Evolutionary conservation across 2,888 invertebrate species (phyloP), one percentile per base, ranked within the genome.

Genomic region (Luperina nickerlii): DNA sequence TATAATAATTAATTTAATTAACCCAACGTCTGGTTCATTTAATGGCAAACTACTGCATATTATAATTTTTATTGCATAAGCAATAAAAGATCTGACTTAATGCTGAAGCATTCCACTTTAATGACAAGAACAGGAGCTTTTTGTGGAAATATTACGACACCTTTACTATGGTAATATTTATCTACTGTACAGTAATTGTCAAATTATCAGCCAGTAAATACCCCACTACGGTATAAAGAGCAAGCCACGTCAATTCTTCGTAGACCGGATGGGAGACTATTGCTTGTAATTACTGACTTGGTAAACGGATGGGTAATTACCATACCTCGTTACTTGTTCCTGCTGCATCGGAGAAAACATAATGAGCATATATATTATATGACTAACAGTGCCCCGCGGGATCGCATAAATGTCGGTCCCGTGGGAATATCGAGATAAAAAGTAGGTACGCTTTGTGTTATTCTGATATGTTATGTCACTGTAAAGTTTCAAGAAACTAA

Each of bases 11-110:
- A 48, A 69, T 70, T 75, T 76, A 69, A 78, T 54, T 71, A 71
- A 6, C 60, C 20, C 38, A 27, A 72, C 54, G 68, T 54, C 51
- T 60, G 63, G 73, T 74, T 76, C 42, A 67, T 73, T 62, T 54
- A 73, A 78, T 74, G n/a, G 60, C 66, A 63, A 68, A 63, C n/a
- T 71, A 48, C 51, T 79, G 73, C 51, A 83, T 54, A 32, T 51
- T 69, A 69, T 81, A 71, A 45, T 48, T 83, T 79, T 79, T 69
- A 83, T 67, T 79, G 67, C 86, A 68, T 24, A 51, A 48, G 74
- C 51, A 74, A 45, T 83, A 69, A 87, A 74, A 74, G 38, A 76
- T 79, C 48, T 48, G 13, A 65, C 38, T 38, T 68, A 76, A 60
- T 76, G 76, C 67, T 83, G 69, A 87, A 71, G 27, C 15, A 75